These are phyloP conservation scores for Hypanus sabinus DNA, from an alignment of 2,113 vertebrate species.

Conservation along the genomic window DNA sequence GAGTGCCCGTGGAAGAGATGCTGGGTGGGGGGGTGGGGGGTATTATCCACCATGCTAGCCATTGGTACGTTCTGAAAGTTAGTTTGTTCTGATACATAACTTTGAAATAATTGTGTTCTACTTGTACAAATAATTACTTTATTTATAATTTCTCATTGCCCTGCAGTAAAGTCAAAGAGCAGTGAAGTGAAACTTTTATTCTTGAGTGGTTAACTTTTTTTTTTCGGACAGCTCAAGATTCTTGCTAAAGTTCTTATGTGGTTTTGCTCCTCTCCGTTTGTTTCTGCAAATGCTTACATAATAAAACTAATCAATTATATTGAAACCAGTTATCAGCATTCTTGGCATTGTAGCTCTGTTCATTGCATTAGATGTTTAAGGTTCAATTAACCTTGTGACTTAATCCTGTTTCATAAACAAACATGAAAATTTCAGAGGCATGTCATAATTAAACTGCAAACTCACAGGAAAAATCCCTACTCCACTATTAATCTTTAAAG, in stretches of 20 bases:
- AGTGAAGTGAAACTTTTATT: conserved; percentile 27
- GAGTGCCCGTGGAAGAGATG: neutral
- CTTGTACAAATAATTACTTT: neutral
- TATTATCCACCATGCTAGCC: neutral
- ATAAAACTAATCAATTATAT: conserved; percentile 18
- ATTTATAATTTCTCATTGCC: neutral
- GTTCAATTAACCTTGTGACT: neutral
- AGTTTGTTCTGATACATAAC: neutral
- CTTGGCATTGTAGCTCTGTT: neutral
- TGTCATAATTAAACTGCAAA: neutral
- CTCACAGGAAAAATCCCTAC: neutral
- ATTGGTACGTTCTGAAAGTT: neutral
- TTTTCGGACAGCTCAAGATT: neutral
- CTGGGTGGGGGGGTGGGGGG: neutral
- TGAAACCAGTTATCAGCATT: neutral
- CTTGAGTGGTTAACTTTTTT: conserved; percentile 8
- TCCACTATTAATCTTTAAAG: neutral
- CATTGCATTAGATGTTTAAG: neutral
- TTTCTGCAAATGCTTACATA: conserved; percentile 1
- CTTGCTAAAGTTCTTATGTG: conserved; percentile 13
- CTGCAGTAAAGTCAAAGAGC: neutral
- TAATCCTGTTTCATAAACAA: neutral
- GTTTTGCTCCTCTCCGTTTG: conserved; percentile 7
- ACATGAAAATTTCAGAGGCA: neutral
- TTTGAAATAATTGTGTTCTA: neutral